Evolutionary conservation across 2,113 vertebrate species (phyloP).

Genomic region (Euleptes europaea): DNA sequence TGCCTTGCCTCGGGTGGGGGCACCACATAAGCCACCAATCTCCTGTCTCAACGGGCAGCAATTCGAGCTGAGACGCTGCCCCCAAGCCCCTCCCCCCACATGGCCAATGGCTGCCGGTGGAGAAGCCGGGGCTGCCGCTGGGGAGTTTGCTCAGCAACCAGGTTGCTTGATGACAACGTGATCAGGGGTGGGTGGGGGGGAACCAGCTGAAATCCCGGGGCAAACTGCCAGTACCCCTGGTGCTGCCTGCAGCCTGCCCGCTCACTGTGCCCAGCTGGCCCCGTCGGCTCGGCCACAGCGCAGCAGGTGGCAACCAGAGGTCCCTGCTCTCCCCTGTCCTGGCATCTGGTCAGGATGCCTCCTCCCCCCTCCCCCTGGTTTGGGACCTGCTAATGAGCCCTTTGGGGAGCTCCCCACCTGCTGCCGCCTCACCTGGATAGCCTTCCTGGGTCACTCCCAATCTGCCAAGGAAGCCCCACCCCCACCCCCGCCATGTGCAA

Average conservation of each 20-base stretch:
- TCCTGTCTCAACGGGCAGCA: neutral
- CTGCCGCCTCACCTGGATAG: slow-evolving; percentile 15
- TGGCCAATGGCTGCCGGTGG: neutral
- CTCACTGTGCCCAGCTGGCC: neutral
- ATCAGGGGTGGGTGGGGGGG: fast-evolving
- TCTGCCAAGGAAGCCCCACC: slow-evolving; percentile 27
- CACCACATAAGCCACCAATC: neutral
- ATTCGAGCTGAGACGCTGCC: fast-evolving
- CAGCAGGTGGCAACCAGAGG: neutral
- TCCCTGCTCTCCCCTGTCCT: too few relatives aligned
- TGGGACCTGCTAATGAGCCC: slow-evolving; percentile 58
- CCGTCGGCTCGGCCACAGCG: neutral
- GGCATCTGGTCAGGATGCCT: neutral
- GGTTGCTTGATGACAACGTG: too few relatives aligned
- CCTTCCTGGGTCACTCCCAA: slow-evolving; percentile 40
- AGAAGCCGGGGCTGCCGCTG: too few relatives aligned
- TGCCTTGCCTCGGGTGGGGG: neutral
- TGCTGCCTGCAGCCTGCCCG: fast-evolving
- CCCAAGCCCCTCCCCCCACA: neutral
- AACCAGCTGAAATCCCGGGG: fast-evolving
- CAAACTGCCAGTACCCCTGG: fast-evolving
- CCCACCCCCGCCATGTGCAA: neutral
- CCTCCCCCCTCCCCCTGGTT: slow-evolving; percentile 41
- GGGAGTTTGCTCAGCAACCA: too few relatives aligned
- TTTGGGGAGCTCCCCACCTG: slow-evolving; percentile 61